Evolutionary conservation across 2,888 invertebrate species (phyloP).

Genomic region (Penaeus monodon): DNA sequence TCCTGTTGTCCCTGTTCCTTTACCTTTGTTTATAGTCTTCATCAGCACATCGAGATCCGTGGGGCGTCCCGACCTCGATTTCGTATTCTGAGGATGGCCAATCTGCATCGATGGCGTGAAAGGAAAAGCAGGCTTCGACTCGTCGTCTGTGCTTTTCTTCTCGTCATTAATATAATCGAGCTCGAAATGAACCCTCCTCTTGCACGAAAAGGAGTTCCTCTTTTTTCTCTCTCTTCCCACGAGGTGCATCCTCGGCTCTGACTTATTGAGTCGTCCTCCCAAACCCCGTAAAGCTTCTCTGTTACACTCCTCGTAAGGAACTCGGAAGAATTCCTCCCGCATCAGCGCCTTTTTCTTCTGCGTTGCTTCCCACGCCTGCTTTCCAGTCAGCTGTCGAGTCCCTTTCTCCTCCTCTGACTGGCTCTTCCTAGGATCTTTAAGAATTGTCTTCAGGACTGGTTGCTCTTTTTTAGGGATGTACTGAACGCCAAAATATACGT

Average conservation of each 20-base stretch:
- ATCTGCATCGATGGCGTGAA: too few relatives aligned
- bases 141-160: constrained; percentile 11
- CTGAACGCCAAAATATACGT: not conserved
- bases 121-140: not conserved
- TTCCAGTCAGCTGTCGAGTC: constrained; percentile 21
- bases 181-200: constrained; percentile 45
- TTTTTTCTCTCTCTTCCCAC: constrained; percentile 51
- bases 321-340: constrained; percentile 60
- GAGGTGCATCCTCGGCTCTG: constrained; percentile 51
- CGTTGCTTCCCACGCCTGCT: constrained; percentile 53
- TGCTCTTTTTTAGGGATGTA: not conserved
- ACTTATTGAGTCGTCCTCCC: constrained; percentile 58
- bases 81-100: too few relatives aligned
- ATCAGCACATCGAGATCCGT: too few relatives aligned
- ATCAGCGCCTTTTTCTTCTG: constrained; percentile 53
- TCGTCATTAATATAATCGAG: constrained; percentile 24
- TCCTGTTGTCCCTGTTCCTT: too few relatives aligned
- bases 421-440: not conserved
- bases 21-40: too few relatives aligned
- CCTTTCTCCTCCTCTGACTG: constrained; percentile 12
- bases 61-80: too few relatives aligned
- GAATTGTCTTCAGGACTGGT: not conserved
- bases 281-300: constrained; percentile 53
- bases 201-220: constrained; percentile 46
- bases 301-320: constrained; percentile 64